A percentile compares a stretch with the other conserved stretches of the same genome.
phyloP scores from a whole-genome alignment of 35 echinoderm and acorn worm species.

The Amphiura filiformis region DNA sequence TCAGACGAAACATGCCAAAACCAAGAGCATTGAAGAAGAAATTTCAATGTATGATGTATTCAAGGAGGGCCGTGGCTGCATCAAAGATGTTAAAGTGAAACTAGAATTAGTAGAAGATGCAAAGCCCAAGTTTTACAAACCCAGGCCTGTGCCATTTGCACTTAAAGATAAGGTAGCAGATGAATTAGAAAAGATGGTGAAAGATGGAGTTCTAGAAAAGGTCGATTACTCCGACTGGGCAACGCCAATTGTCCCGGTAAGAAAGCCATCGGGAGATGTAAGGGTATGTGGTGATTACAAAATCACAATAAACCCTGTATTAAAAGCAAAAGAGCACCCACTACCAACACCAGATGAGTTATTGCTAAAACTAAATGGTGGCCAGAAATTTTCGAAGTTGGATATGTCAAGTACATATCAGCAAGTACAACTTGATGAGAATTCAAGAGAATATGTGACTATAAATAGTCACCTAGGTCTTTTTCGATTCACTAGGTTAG shows the following conservation, averaged over 20 bases:
- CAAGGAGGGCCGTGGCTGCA: not conserved
- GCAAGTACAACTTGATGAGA: conserved; percentile 57
- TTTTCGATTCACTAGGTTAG: conserved; percentile 55
- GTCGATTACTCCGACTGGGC: conserved; percentile 45
- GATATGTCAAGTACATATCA: conserved; percentile 64
- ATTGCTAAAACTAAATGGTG: conserved; percentile 37
- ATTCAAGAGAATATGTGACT: conserved; percentile 46
- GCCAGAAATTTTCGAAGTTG: conserved; percentile 45
- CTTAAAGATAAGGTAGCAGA: conserved; percentile 27
- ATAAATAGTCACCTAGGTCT: conserved; percentile 67
- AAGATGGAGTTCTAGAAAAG: conserved; percentile 40
- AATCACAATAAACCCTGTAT: conserved; percentile 57
- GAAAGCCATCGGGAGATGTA: conserved; percentile 38
- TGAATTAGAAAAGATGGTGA: conserved; percentile 29
- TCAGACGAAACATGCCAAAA: not conserved
- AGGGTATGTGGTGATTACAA: conserved; percentile 57
- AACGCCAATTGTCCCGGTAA: conserved; percentile 42
- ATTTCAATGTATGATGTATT: not conserved
- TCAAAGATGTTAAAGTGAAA: not conserved
- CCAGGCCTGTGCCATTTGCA: conserved; percentile 51
- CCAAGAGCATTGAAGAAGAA: not conserved
- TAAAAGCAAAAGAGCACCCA: conserved; percentile 44
- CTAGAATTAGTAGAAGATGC: not conserved
- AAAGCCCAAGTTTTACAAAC: conserved; percentile 38
- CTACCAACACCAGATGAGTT: conserved; percentile 62